phyloP scores from a whole-genome alignment of 2,888 invertebrate species.

The Pterobdella sp. region DNA sequence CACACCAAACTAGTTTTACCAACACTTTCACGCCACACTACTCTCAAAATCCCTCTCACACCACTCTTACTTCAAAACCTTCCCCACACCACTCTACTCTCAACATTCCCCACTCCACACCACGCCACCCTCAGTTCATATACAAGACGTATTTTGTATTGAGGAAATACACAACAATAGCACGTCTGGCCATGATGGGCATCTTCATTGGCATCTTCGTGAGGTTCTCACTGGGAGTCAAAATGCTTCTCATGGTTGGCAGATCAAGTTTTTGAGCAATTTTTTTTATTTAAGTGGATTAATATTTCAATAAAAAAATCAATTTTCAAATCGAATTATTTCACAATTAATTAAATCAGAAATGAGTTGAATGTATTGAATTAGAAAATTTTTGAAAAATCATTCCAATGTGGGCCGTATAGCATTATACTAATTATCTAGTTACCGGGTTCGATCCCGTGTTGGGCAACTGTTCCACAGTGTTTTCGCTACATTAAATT shows the following conservation, averaged over 20 bases:
- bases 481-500: no score
- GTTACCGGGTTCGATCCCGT: no score
- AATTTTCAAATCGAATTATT: no score
- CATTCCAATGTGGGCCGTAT: neutral
- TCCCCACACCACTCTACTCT: neutral
- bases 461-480: no score
- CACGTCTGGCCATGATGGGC: slow-evolving; percentile 57
- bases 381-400: no score
- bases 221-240: slow-evolving; percentile 60
- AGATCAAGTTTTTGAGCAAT: neutral
- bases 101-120: neutral
- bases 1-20: neutral
- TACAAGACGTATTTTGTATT: slow-evolving; percentile 66
- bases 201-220: slow-evolving; percentile 60
- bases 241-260: slow-evolving; percentile 57
- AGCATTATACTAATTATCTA: no score
- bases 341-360: no score
- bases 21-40: neutral
- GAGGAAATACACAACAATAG: slow-evolving; percentile 54
- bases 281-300: neutral
- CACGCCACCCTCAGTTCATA: slow-evolving; percentile 55
- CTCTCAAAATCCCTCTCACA: neutral
- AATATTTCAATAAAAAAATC: neutral
- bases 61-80: no score
- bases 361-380: no score